phyloP scores from a whole-genome alignment of 2,797 vertebrate genomes.

The Brachyrhaphis roseni region DNA sequence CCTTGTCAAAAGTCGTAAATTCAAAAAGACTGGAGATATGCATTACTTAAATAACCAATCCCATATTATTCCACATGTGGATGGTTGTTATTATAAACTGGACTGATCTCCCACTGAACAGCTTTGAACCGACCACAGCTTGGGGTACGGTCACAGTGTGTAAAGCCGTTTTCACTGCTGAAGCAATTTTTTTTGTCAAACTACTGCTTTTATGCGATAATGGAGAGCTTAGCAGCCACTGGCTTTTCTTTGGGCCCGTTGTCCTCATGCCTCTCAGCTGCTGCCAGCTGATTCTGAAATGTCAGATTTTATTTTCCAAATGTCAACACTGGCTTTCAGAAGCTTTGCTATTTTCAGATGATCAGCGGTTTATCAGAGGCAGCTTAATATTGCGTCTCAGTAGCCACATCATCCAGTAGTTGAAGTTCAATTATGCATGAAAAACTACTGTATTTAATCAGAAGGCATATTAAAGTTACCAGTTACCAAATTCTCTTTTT shows the following conservation, averaged over 20 bases:
- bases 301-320: conserved; percentile 13
- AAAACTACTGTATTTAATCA: background rate
- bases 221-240: conserved; percentile 20
- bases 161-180: conserved; percentile 50
- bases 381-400: background rate
- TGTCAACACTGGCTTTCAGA: background rate
- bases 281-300: conserved; percentile 9
- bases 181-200: conserved; percentile 16
- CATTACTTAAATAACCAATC: conserved; percentile 60
- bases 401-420: background rate
- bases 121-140: conserved; percentile 51
- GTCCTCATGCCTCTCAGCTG: background rate
- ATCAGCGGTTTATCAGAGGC: background rate
- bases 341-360: background rate
- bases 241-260: conserved; percentile 21
- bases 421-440: background rate
- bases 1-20: conserved; percentile 42
- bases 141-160: conserved; percentile 40
- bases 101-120: conserved; percentile 32
- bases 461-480: no score
- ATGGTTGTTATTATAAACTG: conserved; percentile 53
- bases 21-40: conserved; percentile 40
- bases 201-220: conserved; percentile 36
- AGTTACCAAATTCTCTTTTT: no score
- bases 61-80: conserved; percentile 52